Conservation (phyloP, 2,113 vertebrate species). For the Equus przewalskii region DNA sequence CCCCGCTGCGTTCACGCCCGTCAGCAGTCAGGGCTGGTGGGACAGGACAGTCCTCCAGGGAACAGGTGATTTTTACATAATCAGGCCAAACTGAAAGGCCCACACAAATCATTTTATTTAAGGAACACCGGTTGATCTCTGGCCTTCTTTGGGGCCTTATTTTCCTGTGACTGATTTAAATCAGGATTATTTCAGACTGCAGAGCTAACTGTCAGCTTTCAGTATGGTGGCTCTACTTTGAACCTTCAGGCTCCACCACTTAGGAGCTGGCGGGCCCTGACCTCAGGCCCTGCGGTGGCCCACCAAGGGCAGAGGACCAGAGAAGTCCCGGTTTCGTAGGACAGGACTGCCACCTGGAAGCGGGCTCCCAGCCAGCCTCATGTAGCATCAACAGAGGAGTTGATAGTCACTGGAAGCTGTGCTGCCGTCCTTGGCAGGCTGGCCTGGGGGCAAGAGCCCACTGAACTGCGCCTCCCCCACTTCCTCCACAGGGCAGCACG, state of each 20-base stretch:
- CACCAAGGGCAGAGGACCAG: neutral
- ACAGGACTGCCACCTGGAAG: neutral
- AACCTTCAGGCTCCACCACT: neutral
- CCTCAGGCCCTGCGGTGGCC: neutral
- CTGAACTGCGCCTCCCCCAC: neutral
- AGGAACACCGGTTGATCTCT: neutral
- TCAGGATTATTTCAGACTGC: slow-evolving; percentile 7
- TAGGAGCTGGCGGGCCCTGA: neutral
- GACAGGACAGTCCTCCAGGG: neutral
- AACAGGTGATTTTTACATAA: neutral
- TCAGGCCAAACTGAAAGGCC: neutral
- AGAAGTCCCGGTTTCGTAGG: neutral
- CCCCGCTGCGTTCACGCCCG: too few species aligned
- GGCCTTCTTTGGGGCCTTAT: slow-evolving; percentile 21
- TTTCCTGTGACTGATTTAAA: slow-evolving; percentile 57
- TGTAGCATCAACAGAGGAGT: neutral
- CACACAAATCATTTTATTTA: slow-evolving; percentile 25
- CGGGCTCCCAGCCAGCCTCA: neutral
- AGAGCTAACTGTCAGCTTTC: neutral
- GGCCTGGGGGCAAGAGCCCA: too few species aligned
- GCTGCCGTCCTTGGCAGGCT: neutral
- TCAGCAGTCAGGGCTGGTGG: neutral
- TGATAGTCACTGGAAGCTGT: neutral
- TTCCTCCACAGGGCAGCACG: neutral
- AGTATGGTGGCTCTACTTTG: neutral